These are phyloP conservation scores for Zaprionus inermis DNA, from an alignment of 1,140 invertebrate species.

Conservation along the genomic window DNA sequence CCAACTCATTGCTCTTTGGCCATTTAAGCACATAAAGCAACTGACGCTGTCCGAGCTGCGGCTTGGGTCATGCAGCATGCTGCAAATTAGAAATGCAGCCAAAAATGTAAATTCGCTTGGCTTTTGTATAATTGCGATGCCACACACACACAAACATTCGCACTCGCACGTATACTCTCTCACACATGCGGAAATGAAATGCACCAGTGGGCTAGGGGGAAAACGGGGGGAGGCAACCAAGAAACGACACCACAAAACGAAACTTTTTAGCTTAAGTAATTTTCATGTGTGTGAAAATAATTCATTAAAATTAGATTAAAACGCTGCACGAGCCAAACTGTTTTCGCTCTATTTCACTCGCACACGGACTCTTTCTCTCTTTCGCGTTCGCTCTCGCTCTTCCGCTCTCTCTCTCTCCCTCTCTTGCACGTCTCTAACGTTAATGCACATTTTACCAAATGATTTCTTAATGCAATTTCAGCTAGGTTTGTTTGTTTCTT, in stretches of 20 bases:
- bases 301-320: constrained; percentile 74
- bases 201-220: constrained; percentile 24
- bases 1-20: not conserved
- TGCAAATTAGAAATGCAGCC: constrained; percentile 41
- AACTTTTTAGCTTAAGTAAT: constrained; percentile 56
- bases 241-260: constrained; percentile 50
- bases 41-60: constrained; percentile 17
- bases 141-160: constrained; percentile 28
- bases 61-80: constrained; percentile 14
- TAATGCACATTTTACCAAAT: constrained; percentile 59
- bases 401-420: not conserved
- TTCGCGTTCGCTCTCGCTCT: not conserved
- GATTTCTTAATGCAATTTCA: constrained; percentile 79
- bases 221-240: constrained; percentile 40
- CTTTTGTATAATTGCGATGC: constrained; percentile 57
- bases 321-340: constrained; percentile 4
- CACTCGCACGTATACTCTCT: constrained; percentile 5
- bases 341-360: not conserved
- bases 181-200: constrained; percentile 38
- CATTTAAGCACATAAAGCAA: not conserved
- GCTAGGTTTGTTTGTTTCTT: constrained; percentile 21
- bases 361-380: not conserved
- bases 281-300: constrained; percentile 60
- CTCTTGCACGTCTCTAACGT: not conserved
- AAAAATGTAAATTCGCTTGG: constrained; percentile 56